Evolutionary conservation across 2,113 vertebrate genomes (phyloP).

Genomic region (Colius striatus): DNA sequence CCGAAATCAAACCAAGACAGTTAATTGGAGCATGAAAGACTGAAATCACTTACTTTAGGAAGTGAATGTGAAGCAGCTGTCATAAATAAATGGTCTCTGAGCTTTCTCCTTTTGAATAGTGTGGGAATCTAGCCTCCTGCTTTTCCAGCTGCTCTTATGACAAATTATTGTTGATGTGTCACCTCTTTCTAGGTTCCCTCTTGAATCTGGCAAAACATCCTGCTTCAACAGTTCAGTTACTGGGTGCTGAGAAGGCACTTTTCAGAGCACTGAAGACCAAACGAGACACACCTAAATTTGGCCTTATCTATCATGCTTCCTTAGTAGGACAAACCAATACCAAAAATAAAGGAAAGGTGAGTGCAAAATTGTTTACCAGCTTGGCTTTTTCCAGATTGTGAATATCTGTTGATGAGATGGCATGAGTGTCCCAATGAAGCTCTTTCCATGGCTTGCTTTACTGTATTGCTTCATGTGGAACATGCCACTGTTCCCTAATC

Average conservation of each 20-base stretch:
- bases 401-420: background rate
- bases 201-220: constrained; percentile 98
- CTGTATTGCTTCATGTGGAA: background rate
- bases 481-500: background rate
- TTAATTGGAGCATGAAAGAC: background rate
- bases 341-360: constrained; percentile 98
- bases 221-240: constrained; percentile 95
- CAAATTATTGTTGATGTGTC: background rate
- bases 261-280: constrained; percentile 95
- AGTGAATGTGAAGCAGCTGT: background rate
- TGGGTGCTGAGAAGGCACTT: constrained; percentile 96
- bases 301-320: constrained; percentile 97
- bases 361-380: background rate
- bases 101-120: background rate
- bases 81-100: background rate
- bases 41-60: background rate
- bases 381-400: background rate
- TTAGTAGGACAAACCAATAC: constrained; percentile 92
- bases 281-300: constrained; percentile 96
- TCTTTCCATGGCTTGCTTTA: background rate
- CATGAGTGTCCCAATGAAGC: background rate
- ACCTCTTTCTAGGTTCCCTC: constrained; percentile 84
- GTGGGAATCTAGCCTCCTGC: background rate
- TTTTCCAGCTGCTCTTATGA: background rate
- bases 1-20: background rate